Percentiles rank a stretch among this genome's conserved stretches.
These are phyloP conservation scores for Xestoiulus laeticollis DNA, from an alignment of 2,888 invertebrate genomes.

Conservation along the genomic window DNA sequence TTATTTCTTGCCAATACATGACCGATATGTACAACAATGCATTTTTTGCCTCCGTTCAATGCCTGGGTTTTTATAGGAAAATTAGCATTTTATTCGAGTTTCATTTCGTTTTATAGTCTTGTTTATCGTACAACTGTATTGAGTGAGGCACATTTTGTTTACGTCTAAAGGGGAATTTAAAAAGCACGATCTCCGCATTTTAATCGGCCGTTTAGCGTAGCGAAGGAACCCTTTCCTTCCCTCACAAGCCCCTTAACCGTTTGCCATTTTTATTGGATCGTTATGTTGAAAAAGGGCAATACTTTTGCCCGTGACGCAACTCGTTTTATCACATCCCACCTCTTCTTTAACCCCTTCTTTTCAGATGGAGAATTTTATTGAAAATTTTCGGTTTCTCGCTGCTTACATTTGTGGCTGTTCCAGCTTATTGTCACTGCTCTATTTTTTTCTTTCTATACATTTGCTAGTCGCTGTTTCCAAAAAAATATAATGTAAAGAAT, in stretches of 20 bases:
- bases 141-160: neutral
- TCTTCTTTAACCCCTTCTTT: neutral
- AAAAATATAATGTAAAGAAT: too few relatives aligned
- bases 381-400: neutral
- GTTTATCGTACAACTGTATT: neutral
- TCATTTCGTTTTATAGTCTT: conserved; percentile 28
- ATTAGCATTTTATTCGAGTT: conserved; percentile 34
- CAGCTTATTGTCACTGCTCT: neutral
- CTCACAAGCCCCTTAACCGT: neutral
- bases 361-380: neutral
- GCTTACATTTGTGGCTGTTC: neutral
- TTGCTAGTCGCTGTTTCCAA: neutral
- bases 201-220: conserved; percentile 25
- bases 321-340: neutral
- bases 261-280: neutral
- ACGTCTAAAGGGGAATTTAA: neutral
- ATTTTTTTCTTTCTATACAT: neutral
- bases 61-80: neutral
- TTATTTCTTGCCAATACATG: neutral
- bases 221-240: neutral
- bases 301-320: neutral
- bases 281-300: neutral
- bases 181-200: neutral
- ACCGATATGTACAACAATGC: neutral
- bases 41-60: neutral